phyloP scores from a whole-genome alignment of 2,113 vertebrate species.

The Mugil cephalus region DNA sequence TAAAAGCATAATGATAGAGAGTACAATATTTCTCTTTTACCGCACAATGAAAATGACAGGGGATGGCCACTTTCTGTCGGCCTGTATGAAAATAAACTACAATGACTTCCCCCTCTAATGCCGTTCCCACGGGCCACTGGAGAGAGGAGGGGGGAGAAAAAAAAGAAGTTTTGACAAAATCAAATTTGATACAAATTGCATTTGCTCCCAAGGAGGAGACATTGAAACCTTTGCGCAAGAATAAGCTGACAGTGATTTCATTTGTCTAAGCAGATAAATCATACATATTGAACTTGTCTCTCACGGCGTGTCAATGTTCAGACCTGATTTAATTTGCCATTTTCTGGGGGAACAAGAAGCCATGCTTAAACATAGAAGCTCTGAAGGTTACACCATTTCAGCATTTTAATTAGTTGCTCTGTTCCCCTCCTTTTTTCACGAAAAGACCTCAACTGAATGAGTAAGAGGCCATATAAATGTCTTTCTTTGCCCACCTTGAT shows the following conservation, averaged over 20 bases:
- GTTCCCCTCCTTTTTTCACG: slow-evolving; percentile 19
- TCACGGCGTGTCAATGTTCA: slow-evolving; percentile 79
- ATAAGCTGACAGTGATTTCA: slow-evolving; percentile 87
- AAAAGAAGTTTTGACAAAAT: slow-evolving; percentile 71
- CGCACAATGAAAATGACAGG: neutral
- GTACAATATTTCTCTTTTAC: neutral
- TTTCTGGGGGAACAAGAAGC: slow-evolving; percentile 69
- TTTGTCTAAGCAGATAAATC: slow-evolving; percentile 91
- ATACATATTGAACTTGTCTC: slow-evolving; percentile 86
- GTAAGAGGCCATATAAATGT: slow-evolving; percentile 42
- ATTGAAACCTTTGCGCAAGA: slow-evolving; percentile 80
- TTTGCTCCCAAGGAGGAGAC: slow-evolving; percentile 78
- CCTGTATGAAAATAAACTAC: slow-evolving; percentile 19
- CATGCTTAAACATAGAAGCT: slow-evolving; percentile 80
- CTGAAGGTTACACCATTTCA: slow-evolving; percentile 82
- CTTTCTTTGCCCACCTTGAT: slow-evolving; percentile 4
- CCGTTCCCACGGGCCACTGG: slow-evolving; percentile 26
- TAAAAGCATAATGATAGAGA: neutral
- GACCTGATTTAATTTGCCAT: slow-evolving; percentile 88
- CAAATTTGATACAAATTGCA: slow-evolving; percentile 83
- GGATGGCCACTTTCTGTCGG: slow-evolving; percentile 14
- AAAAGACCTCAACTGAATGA: slow-evolving; percentile 15
- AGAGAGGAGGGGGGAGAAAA: neutral
- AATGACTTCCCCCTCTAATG: slow-evolving; percentile 34
- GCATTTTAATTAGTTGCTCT: slow-evolving; percentile 83